phyloP scores from a whole-genome alignment of 2,797 vertebrate species.

The Crax fasciolata region DNA sequence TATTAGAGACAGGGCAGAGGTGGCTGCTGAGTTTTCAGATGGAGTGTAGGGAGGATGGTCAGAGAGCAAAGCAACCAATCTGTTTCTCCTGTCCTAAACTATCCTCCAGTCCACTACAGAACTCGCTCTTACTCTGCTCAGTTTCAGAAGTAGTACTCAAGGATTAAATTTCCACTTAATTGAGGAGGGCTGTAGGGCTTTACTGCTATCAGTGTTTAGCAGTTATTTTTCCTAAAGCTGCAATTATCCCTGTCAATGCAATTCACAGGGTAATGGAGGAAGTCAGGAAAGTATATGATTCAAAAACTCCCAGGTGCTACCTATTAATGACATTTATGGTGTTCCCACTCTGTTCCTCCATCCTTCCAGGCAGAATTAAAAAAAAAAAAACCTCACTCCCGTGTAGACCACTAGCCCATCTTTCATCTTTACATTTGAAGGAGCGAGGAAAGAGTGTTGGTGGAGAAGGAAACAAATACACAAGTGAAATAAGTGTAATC shows the following conservation, averaged over 20 bases:
- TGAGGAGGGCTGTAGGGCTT: conserved; percentile 15
- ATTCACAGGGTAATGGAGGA: conserved; percentile 48
- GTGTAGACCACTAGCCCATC: not conserved
- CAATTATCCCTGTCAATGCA: conserved; percentile 29
- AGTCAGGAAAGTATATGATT: conserved; percentile 6
- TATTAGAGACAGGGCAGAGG: not conserved
- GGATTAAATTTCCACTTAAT: conserved; percentile 36
- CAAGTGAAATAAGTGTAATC: not conserved
- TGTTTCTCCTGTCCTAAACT: not conserved
- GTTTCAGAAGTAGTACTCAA: not conserved
- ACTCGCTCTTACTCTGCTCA: not conserved
- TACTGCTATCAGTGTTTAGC: not conserved
- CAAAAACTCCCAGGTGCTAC: conserved; percentile 32
- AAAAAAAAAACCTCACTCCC: not conserved
- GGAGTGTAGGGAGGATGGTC: not conserved
- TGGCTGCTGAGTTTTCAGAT: not conserved
- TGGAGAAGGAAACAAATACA: not conserved
- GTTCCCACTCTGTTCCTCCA: not conserved
- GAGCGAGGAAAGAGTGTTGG: not conserved
- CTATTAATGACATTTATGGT: not conserved
- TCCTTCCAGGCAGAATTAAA: not conserved
- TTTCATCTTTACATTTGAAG: not conserved
- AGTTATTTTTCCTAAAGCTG: conserved; percentile 24
- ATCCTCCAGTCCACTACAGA: not conserved
- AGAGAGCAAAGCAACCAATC: not conserved